Evolutionary conservation across 2,888 invertebrate genomes (phyloP).

Genomic region (Eubasilissa splendida): DNA sequence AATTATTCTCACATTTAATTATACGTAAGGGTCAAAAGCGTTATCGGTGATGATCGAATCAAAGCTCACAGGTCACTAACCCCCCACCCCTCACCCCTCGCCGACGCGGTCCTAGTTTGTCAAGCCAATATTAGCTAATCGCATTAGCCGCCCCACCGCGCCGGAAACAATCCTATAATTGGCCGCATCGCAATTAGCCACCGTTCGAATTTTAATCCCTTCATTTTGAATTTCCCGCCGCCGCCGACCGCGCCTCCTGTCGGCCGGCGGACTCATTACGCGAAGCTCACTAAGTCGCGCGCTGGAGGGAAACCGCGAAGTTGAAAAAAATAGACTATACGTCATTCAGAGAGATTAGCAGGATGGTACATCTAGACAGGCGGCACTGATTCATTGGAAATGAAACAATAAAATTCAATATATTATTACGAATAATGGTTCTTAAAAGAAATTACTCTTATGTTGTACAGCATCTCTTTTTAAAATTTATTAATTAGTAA

Average conservation of each 20-base stretch:
- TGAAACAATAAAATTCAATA: too few relatives aligned
- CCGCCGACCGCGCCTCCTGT: constrained; percentile 23
- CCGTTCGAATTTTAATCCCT: constrained; percentile 52
- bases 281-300: neutral
- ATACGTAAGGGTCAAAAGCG: too few relatives aligned
- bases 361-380: too few relatives aligned
- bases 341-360: too few relatives aligned
- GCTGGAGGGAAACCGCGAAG: neutral
- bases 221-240: constrained; percentile 44
- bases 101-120: neutral
- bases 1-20: too few relatives aligned
- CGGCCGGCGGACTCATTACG: constrained; percentile 33
- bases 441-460: too few relatives aligned
- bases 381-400: too few relatives aligned
- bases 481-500: too few relatives aligned
- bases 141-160: constrained; percentile 43
- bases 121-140: constrained; percentile 38
- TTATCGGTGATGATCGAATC: neutral
- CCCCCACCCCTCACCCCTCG: constrained; percentile 1
- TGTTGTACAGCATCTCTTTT: too few relatives aligned
- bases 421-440: too few relatives aligned
- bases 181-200: constrained; percentile 52
- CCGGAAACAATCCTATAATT: constrained; percentile 53
- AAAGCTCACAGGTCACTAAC: constrained; percentile 4
- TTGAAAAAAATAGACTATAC: too few relatives aligned